Base-by-base conservation (phyloP, 2,797 vertebrate species). In the Enoplosus armatus region DNA sequence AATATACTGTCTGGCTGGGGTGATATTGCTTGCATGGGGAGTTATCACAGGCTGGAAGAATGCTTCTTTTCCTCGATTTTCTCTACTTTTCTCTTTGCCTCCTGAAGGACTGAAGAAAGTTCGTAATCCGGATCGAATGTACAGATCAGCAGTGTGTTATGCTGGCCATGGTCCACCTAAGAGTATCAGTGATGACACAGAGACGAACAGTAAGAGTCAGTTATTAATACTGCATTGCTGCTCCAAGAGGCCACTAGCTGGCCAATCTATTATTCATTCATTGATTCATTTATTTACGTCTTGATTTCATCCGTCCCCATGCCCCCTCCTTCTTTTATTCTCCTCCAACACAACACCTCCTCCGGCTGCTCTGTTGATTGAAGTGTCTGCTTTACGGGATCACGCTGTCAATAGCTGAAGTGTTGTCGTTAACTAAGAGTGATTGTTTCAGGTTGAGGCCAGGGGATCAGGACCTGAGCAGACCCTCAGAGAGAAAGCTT, bases 81-180 rank as follows among this genome's bases (percentile, higher is more conserved):
- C 86, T 92, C 89, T 95, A 93, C 95, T 94, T 93, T 92, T 95
- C 89, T 96, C 94, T 95, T 92, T 95, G 95, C 95, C 93, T 94
- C 95, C 95, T 94, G 94, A 96, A 96, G 96, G 96, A 96, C 95
- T 97, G 96, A 96, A 96, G 95, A 96, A 96, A 96, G 94, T 95
- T 95, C 95, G 96, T 95, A 96, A 97, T 96, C 96, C 95, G 95
- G 96, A 96, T 96, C 95, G 95, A 96, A 96, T 96, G 95, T 96
- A 96, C 95, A 96, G 95, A 96, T 95, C 95, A 93, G 94, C 95
- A 92, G 95, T 96, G 95, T 95, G 95, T 95, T 96, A 95, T 95
- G 95, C 95, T 94, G 95, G 94, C 95, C 95, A 95, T 84, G 95
- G 94, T 95, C 94, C 95, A 95, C 94, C 95, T 95, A 96, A 96